Percentiles rank a stretch among this genome's conserved stretches.
These are phyloP conservation scores for Drosophila nasuta DNA, from an alignment of 1,140 invertebrate species.

Conservation along the genomic window DNA sequence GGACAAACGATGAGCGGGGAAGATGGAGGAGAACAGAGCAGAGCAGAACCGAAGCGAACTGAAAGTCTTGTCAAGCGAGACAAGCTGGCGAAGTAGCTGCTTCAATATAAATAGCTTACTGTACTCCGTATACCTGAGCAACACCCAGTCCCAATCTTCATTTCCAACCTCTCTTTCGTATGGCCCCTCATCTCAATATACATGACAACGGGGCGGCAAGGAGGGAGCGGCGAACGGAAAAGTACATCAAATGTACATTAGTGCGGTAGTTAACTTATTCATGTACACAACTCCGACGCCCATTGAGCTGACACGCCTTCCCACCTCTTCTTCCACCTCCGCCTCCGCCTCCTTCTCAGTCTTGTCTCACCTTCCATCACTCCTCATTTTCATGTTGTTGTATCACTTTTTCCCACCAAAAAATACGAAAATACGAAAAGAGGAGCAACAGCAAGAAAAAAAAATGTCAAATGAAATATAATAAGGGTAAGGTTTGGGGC, in stretches of 20 bases:
- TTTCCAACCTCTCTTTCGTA: background rate
- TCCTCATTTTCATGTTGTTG: slow-evolving; percentile 49
- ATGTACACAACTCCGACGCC: slow-evolving; percentile 54
- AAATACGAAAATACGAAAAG: slow-evolving; percentile 2
- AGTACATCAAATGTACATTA: slow-evolving; percentile 78
- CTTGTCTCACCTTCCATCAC: slow-evolving; percentile 2
- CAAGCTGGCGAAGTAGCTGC: slow-evolving; percentile 57
- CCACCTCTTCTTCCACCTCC: background rate
- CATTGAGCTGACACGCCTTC: slow-evolving; percentile 27
- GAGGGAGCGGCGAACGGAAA: slow-evolving; percentile 41
- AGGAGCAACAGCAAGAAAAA: background rate
- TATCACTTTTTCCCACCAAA: slow-evolving; percentile 38
- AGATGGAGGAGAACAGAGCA: background rate
- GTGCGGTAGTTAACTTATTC: slow-evolving; percentile 75
- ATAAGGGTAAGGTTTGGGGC: slow-evolving; percentile 47
- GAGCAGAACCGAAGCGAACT: slow-evolving; percentile 14
- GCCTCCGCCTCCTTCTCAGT: background rate
- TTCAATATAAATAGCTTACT: slow-evolving; percentile 65
- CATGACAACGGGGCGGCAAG: slow-evolving; percentile 39
- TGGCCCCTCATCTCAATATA: slow-evolving; percentile 30
- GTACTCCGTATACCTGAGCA: slow-evolving; percentile 27
- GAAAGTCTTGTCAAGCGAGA: slow-evolving; percentile 61
- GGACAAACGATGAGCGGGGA: background rate
- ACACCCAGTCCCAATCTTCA: background rate
- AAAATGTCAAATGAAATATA: slow-evolving; percentile 67